Evolutionary conservation across 1,140 invertebrate species (phyloP).

Genomic region (Trigoniulus corallinus): DNA sequence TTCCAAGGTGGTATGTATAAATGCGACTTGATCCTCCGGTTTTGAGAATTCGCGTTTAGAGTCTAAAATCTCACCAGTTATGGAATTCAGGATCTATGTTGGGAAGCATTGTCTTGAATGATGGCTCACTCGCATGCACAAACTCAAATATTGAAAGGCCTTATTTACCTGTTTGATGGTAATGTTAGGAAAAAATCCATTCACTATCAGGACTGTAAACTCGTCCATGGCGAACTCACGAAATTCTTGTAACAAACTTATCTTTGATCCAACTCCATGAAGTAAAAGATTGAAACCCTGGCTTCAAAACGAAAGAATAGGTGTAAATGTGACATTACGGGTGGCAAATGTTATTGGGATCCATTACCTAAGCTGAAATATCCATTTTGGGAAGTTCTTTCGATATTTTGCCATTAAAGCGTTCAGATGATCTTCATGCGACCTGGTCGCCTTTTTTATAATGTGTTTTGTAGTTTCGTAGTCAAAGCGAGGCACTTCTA

Average conservation of each 20-base stretch:
- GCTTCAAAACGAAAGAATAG: slow-evolving; percentile 30
- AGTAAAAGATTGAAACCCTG: slow-evolving; percentile 73
- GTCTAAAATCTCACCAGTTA: slow-evolving; percentile 33
- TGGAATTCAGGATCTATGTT: slow-evolving; percentile 46
- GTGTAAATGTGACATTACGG: no score
- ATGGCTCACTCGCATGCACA: background rate
- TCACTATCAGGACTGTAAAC: slow-evolving; percentile 55
- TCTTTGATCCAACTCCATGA: slow-evolving; percentile 80
- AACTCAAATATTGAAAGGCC: background rate
- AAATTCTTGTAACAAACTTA: slow-evolving; percentile 56
- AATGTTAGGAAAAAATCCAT: slow-evolving; percentile 82
- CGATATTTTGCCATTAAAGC: no score
- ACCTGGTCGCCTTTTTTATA: no score
- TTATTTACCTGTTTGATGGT: slow-evolving; percentile 54
- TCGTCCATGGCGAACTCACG: slow-evolving; percentile 43
- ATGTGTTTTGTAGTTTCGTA: no score
- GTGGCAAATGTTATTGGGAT: slow-evolving; percentile 11
- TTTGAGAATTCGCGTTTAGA: background rate
- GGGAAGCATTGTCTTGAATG: slow-evolving; percentile 7
- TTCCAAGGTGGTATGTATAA: slow-evolving; percentile 45
- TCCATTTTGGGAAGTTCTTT: slow-evolving; percentile 30
- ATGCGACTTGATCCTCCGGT: slow-evolving; percentile 33
- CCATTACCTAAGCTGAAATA: slow-evolving; percentile 25
- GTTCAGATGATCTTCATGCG: no score
- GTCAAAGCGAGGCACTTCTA: no score